Base-by-base conservation (phyloP, 1,140 invertebrate species). In the Steinernema khuongi region DNA sequence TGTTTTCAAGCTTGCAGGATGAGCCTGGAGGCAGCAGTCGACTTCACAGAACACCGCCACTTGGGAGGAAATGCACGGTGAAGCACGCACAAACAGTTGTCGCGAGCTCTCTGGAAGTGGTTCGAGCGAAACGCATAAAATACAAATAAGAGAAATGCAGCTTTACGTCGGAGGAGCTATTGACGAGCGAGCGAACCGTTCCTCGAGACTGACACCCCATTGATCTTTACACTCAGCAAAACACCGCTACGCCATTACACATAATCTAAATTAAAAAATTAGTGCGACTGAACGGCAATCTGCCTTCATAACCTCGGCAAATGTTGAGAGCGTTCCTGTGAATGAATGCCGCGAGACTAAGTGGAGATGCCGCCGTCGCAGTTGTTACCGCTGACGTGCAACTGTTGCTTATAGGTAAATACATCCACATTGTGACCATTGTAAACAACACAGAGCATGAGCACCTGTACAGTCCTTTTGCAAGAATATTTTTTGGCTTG, bases 361-460 rank as follows among this genome's bases (percentile, higher is more conserved):
- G 36, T 41, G 7, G 36, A n/a, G n/a, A 41, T 11, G 36, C 36
- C 36, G 36, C n/a, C 36, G 36, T 26, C 50, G 19, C 50, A 60
- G 50, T 60, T 60, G 50, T 22, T 60, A 60, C 50, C 50, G 50
- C 14, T 60, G 7, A 60, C 26, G 50, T 7, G 50, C 50, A 60
- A 60, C 50, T 60, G 50, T 60, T 60, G 50, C 50, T 60, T 60
- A 60, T 7, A 60, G 50, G 50, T 60, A 60, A 60, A 60, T 60
- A 60, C 4, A 22, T 11, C 11, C 26, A 60, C 26, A 60, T 14
- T 60, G n/a, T n/a, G n/a, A n/a, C n/a, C n/a, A n/a, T n/a, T n/a
- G n/a, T n/a, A n/a, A n/a, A n/a, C n/a, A n/a, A n/a, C n/a, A n/a
- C n/a, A n/a, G n/a, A n/a, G n/a, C n/a, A n/a, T n/a, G n/a, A n/a